Percentiles rank a stretch among this genome's conserved stretches.
Conservation (phyloP, 2,797 vertebrate genomes). For the Sebastes melanostomus region DNA sequence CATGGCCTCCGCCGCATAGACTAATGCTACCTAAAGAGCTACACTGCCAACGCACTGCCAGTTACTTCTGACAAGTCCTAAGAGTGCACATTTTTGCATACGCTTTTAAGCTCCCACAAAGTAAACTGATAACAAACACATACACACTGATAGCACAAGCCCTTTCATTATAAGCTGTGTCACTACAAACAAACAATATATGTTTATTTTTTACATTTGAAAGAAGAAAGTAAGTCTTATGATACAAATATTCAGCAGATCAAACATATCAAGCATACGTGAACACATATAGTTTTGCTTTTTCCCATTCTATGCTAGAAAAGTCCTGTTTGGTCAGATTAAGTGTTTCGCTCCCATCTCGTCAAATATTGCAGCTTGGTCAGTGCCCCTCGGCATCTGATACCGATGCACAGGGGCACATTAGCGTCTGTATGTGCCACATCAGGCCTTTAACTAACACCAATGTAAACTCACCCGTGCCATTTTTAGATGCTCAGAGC, state of each 20-base stretch:
- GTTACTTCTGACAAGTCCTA: neutral
- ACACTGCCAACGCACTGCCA: neutral
- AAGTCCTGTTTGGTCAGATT: neutral
- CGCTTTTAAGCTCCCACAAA: neutral
- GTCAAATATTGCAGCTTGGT: too few relatives aligned
- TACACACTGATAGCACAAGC: neutral
- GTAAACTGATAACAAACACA: neutral
- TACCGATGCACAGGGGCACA: too few relatives aligned
- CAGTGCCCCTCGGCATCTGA: too few relatives aligned
- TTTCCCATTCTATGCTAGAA: neutral
- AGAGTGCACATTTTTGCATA: neutral
- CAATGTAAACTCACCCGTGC: too few relatives aligned
- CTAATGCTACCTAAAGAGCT: slow-evolving; percentile 23
- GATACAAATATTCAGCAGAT: neutral
- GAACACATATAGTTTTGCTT: neutral
- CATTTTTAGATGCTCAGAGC: too few relatives aligned
- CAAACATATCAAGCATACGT: neutral
- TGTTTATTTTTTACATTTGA: neutral
- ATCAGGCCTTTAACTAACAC: too few relatives aligned
- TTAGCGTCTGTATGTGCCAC: too few relatives aligned
- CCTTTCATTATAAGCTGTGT: neutral
- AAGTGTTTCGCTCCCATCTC: too few relatives aligned
- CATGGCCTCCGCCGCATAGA: slow-evolving; percentile 25
- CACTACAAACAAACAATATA: neutral
- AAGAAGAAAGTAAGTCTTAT: neutral